Base-by-base conservation (phyloP, 2,113 vertebrate genomes). In the Dunckerocampus dactyliophorus region DNA sequence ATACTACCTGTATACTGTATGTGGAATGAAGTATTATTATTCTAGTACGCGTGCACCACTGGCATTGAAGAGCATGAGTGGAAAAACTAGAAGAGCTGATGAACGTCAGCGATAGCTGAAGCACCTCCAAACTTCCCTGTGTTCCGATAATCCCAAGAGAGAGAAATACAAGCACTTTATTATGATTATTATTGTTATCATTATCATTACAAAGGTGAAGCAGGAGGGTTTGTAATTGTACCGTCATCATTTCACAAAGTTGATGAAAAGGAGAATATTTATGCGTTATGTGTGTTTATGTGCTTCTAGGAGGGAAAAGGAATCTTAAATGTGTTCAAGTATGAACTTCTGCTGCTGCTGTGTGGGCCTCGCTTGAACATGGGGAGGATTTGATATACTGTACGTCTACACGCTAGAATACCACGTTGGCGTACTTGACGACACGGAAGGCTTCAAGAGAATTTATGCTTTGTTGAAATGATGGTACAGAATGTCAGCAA, bases 141-240 rank as follows among this genome's bases (percentile, higher is more conserved):
- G 42, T 72, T 72, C 28, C 55, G 66, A 47, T 47, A 52, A 19
- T 22, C 39, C 13, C 34, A 21, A 21, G 21, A 24, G 15, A 62
- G 42, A 62, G 47, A 66, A 65, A 70, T 52, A 47, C 53, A 79
- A 76, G 88, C 86, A 86, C 82, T 88, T 89, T 88, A 89, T 75
- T 63, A 51, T 14, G 14, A 43, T 4, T 39, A 39, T 11, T 39
- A 39, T 3, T 39, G 2, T 11, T 39, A 12, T 12, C 9, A 43
- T 43, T 43, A 39, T 43, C 4, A 34, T 34, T 34, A 34, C 7
- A 34, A 39, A 24, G 55, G 46, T 65, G 21, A 69, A 64, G 61
- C 39, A 14, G 39, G 13, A 43, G 13, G 3, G 13, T 43, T 43
- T 43, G 5, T 13, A 43, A 14, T 34, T 34, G 39, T 13, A 43